Percentiles rank a stretch among this genome's conserved stretches.
phyloP scores from a whole-genome alignment of 2,888 invertebrate species.

The Standfussiana lucernea region DNA sequence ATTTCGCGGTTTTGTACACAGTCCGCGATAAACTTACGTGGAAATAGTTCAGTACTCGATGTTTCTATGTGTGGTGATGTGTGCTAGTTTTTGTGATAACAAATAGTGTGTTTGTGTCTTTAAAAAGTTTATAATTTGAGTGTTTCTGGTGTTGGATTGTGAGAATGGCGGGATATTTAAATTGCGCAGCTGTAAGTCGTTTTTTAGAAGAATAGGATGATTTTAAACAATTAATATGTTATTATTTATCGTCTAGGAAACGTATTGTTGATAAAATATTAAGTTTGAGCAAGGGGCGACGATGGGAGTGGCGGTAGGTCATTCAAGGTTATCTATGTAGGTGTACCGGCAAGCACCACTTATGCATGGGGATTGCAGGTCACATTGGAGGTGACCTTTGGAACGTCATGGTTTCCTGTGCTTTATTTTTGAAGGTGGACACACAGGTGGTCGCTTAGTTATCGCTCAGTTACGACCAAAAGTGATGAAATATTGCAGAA shows the following conservation, averaged over 20 bases:
- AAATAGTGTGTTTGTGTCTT: slow-evolving; percentile 67
- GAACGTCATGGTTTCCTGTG: slow-evolving; percentile 37
- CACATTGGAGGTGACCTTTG: slow-evolving; percentile 87
- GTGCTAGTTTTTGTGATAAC: slow-evolving; percentile 62
- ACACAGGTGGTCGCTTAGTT: background rate
- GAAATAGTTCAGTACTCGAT: slow-evolving; percentile 70
- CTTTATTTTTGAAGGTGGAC: background rate
- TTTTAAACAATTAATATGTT: slow-evolving; percentile 11
- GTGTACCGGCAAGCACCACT: slow-evolving; percentile 86
- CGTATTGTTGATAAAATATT: slow-evolving; percentile 37
- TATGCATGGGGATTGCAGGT: slow-evolving; percentile 80
- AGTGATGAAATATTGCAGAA: slow-evolving; percentile 17
- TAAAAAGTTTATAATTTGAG: slow-evolving; percentile 58
- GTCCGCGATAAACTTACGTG: slow-evolving; percentile 79
- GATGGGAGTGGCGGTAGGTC: slow-evolving; percentile 80
- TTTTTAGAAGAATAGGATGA: slow-evolving; percentile 23
- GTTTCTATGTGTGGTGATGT: slow-evolving; percentile 74
- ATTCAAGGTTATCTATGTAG: slow-evolving; percentile 87
- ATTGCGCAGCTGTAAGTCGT: slow-evolving; percentile 74
- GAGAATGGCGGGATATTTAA: slow-evolving; percentile 82
- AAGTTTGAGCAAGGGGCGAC: slow-evolving; percentile 36
- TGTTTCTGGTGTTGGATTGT: slow-evolving; percentile 61
- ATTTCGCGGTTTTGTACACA: slow-evolving; percentile 87
- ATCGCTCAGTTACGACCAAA: background rate
- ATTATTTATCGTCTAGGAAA: slow-evolving; percentile 12